These are phyloP conservation scores for Drosophila jambulina DNA, from an alignment of 1,140 invertebrate species.

Conservation along the genomic window DNA sequence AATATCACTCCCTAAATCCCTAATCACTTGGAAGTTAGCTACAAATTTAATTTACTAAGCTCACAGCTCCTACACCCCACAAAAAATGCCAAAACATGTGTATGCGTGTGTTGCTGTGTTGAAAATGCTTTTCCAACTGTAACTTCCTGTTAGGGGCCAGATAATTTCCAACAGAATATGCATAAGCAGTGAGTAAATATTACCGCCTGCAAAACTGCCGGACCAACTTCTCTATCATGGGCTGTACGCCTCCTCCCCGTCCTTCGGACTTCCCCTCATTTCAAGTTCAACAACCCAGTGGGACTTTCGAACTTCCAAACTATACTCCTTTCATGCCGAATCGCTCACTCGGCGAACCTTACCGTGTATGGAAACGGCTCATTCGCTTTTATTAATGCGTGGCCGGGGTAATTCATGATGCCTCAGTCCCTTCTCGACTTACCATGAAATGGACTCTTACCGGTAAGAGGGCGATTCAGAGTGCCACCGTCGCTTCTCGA, in stretches of 20 bases:
- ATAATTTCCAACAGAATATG: slow-evolving; percentile 47
- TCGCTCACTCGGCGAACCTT: too few species aligned
- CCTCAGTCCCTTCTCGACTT: too few species aligned
- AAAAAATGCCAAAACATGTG: not conserved
- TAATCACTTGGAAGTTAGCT: slow-evolving; percentile 6
- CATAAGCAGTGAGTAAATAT: slow-evolving; percentile 53
- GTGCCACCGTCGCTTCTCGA: too few species aligned
- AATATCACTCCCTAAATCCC: not conserved
- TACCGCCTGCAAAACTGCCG: slow-evolving; percentile 29
- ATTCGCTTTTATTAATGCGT: too few species aligned
- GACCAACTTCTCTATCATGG: slow-evolving; percentile 25
- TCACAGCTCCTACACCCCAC: not conserved
- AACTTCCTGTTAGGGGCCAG: slow-evolving; percentile 30
- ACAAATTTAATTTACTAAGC: slow-evolving; percentile 15
- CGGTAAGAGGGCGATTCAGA: too few species aligned
- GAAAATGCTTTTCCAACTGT: slow-evolving; percentile 23
- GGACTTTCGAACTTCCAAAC: too few species aligned
- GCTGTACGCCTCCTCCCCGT: not conserved
- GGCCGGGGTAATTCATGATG: too few species aligned
- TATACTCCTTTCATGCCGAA: too few species aligned
- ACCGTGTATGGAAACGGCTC: too few species aligned
- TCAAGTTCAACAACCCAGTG: slow-evolving; percentile 9
- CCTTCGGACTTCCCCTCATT: not conserved
- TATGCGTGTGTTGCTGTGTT: not conserved
- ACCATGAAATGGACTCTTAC: too few species aligned